Conservation (phyloP, 2,113 vertebrate species). For the Onychostruthus taczanowskii region DNA sequence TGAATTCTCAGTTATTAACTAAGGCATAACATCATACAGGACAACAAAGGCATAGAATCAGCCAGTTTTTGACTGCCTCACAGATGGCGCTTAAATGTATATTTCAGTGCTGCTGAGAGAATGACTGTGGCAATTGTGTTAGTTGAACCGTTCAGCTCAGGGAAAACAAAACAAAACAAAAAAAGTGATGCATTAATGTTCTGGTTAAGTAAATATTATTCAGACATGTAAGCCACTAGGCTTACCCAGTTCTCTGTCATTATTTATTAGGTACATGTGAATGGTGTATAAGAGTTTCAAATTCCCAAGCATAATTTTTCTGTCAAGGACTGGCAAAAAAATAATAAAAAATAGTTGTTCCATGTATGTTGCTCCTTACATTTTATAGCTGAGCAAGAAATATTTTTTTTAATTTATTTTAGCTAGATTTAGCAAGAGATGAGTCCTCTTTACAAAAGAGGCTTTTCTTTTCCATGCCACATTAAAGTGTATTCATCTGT, state of each 20-base stretch:
- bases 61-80: constrained; percentile 64
- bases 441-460: neutral
- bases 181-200: neutral
- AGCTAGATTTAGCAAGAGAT: neutral
- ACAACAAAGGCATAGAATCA: constrained; percentile 60
- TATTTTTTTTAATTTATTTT: neutral
- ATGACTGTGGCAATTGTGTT: constrained; percentile 43
- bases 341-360: neutral
- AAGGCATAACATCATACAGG: constrained; percentile 66
- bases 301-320: constrained; percentile 50
- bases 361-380: neutral
- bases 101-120: constrained; percentile 53
- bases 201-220: constrained; percentile 51
- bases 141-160: constrained; percentile 14
- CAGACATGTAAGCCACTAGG: constrained; percentile 13
- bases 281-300: constrained; percentile 7
- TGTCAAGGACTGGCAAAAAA: constrained; percentile 34
- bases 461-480: neutral
- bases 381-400: constrained; percentile 7
- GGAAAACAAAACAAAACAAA: neutral
- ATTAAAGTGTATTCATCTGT: neutral
- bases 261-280: constrained; percentile 48
- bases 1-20: constrained; percentile 64
- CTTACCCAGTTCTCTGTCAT: constrained; percentile 16
- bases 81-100: constrained; percentile 76